Evolutionary conservation across 1,140 invertebrate species (phyloP), one percentile per base, ranked within the genome.

Genomic region (Ips nitidus): DNA sequence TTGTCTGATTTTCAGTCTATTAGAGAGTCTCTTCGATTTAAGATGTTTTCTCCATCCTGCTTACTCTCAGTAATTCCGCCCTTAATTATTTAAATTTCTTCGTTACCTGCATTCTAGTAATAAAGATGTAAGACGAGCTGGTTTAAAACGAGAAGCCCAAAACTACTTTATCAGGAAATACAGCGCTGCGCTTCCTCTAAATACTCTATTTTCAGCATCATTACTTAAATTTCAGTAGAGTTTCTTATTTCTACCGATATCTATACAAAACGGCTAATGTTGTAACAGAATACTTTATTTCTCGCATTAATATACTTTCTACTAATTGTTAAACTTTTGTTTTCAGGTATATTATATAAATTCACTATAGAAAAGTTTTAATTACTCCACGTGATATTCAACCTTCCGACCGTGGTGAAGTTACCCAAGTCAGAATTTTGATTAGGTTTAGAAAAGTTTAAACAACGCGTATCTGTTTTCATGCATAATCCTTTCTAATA

Each of bases 1-100:
- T 22, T 22, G 22, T 22, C 22, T 22, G 22, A 47, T 47, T 47
- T 47, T 47, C n/a, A 47, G 45, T 22, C 22, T 22, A 22, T 22
- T 22, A 22, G 22, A 22, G 22, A 22, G 22, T 22, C 22, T 22
- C 22, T 47, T 47, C n/a, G n/a, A 47, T 47, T 47, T 47, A 5
- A n/a, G 45, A 6, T 5, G 45, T 5, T 6, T 47, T 5, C n/a
- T 47, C n/a, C 5, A n/a, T n/a, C 45, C 45, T 47, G 5, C 5
- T 47, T 6, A 5, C 45, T n/a, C 45, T 47, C 45, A 47, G 45
- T 47, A 47, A 47, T 56, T 56, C 53, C 38, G 2, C 2, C 53
- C 7, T 56, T 56, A 56, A 56, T 56, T 56, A 56, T 56, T 56
- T 39, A 7, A 56, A 22, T 56, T 56, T 56, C 53, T 39, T 56